Evolutionary conservation across 2,797 vertebrate species (phyloP).

Genomic region (Sparidentex hasta): DNA sequence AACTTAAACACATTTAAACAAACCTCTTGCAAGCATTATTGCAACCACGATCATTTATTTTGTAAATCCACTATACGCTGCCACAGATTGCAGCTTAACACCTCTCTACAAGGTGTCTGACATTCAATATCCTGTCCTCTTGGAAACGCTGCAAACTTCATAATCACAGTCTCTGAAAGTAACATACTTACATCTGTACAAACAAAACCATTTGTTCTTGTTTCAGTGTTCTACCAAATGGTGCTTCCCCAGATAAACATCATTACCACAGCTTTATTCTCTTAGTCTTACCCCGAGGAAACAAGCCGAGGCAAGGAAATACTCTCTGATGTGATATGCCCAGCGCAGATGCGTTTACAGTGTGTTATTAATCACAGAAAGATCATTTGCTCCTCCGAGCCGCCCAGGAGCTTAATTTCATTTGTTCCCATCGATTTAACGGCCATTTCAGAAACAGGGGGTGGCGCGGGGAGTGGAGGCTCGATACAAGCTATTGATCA

Average conservation of each 20-base stretch:
- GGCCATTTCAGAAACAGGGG: constrained; percentile 78
- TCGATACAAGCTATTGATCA: constrained; percentile 83
- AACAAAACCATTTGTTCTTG: constrained; percentile 73
- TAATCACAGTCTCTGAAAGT: constrained; percentile 36
- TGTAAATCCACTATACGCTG: not conserved
- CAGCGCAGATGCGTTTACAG: constrained; percentile 75
- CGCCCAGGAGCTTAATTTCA: constrained; percentile 83
- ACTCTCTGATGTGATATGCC: constrained; percentile 71
- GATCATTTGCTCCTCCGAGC: constrained; percentile 81
- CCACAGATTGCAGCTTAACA: not conserved
- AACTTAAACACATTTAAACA: not conserved
- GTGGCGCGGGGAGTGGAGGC: constrained; percentile 50
- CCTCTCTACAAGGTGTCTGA: not conserved
- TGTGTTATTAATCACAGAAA: constrained; percentile 83
- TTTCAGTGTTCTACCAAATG: constrained; percentile 57
- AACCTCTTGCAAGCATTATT: not conserved
- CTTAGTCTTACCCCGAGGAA: constrained; percentile 66
- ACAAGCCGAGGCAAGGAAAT: constrained; percentile 67
- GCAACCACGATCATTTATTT: not conserved
- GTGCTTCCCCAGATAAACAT: constrained; percentile 63
- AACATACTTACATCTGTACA: constrained; percentile 57
- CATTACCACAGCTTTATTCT: constrained; percentile 72
- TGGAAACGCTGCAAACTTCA: constrained; percentile 22
- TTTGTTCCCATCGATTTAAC: constrained; percentile 85
- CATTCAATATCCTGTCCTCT: not conserved